These are phyloP conservation scores for Drosophila neocordata DNA, from an alignment of 1,140 invertebrate genomes.

Conservation along the genomic window DNA sequence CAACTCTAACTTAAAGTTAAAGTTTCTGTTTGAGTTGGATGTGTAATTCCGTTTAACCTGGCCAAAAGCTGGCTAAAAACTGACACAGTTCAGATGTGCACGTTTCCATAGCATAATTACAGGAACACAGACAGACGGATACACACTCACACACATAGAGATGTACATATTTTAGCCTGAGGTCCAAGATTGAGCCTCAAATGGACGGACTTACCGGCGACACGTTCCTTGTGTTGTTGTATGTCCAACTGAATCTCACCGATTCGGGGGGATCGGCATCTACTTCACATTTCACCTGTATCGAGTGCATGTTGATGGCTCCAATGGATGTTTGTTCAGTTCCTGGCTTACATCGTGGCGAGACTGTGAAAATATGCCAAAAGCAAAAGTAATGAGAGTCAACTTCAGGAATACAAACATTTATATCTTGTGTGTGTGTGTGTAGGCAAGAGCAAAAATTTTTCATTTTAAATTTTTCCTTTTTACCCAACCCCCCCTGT, in stretches of 20 bases:
- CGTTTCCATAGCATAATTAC: constrained; percentile 52
- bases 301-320: constrained; percentile 85
- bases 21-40: constrained; percentile 11
- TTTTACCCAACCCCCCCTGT: too few relatives aligned
- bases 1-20: constrained; percentile 10
- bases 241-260: constrained; percentile 91
- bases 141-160: neutral
- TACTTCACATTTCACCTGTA: constrained; percentile 90
- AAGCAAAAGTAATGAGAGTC: constrained; percentile 10
- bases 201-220: constrained; percentile 85
- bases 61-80: neutral
- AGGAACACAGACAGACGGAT: neutral
- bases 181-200: constrained; percentile 2
- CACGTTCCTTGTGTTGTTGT: constrained; percentile 89
- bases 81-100: constrained; percentile 14
- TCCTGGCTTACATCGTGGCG: constrained; percentile 86
- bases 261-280: constrained; percentile 91
- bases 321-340: constrained; percentile 85
- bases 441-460: constrained; percentile 62
- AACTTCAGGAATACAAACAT: constrained; percentile 48
- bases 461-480: constrained; percentile 57
- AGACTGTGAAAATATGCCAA: constrained; percentile 83
- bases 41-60: too few relatives aligned
- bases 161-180: neutral
- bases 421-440: constrained; percentile 8